These are phyloP conservation scores for Ammodytes dubius DNA, from an alignment of 2,113 vertebrate genomes.

Conservation along the genomic window DNA sequence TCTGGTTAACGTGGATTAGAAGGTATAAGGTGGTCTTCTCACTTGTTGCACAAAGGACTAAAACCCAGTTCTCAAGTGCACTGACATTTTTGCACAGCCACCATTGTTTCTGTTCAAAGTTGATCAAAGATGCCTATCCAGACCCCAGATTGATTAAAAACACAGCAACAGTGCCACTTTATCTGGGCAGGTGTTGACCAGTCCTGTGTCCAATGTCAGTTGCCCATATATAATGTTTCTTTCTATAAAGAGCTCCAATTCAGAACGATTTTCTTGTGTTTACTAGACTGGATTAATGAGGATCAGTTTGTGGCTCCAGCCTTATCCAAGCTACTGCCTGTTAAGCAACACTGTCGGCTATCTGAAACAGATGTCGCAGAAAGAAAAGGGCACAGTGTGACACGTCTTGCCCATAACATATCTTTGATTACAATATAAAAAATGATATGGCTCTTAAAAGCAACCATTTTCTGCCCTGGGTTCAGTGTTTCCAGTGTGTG, in stretches of 20 bases:
- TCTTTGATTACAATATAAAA: slow-evolving; percentile 81
- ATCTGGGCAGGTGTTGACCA: not conserved
- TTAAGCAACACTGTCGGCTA: slow-evolving; percentile 51
- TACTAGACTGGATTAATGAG: slow-evolving; percentile 54
- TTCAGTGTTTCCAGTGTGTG: slow-evolving; percentile 51
- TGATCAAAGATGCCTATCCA: not conserved
- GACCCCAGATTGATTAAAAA: not conserved
- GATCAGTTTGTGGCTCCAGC: slow-evolving; percentile 52
- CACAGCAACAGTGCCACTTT: not conserved
- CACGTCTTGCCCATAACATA: slow-evolving; percentile 74
- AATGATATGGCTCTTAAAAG: slow-evolving; percentile 80
- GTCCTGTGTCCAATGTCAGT: not conserved
- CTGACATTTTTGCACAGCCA: not conserved
- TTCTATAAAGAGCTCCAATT: slow-evolving; percentile 26
- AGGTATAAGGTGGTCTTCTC: not conserved
- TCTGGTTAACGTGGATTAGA: not conserved
- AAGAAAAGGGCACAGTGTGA: slow-evolving; percentile 72
- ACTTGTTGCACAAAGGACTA: not conserved
- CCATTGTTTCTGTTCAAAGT: not conserved
- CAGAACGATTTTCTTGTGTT: slow-evolving; percentile 40
- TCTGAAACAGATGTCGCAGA: slow-evolving; percentile 79
- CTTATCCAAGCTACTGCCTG: slow-evolving; percentile 62
- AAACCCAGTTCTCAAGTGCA: not conserved
- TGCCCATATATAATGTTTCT: slow-evolving; percentile 16
- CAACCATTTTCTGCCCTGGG: slow-evolving; percentile 60